Conservation (phyloP, 2,888 invertebrate genomes). For the Dasypolia templi region DNA sequence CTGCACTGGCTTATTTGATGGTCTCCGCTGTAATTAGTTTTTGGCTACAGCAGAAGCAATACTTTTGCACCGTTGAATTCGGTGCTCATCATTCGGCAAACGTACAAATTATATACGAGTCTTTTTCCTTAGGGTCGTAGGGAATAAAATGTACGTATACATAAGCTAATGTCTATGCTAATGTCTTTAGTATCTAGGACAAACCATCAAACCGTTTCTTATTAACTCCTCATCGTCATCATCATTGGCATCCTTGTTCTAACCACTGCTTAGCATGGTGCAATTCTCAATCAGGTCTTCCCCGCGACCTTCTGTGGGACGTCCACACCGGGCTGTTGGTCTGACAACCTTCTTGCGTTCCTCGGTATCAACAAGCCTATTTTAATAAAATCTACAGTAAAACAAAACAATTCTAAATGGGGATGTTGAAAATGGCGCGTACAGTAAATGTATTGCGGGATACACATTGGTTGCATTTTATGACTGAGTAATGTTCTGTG, state of each 20-base stretch:
- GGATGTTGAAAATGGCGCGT: conserved; percentile 23
- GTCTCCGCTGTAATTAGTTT: background rate
- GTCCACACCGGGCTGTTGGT: background rate
- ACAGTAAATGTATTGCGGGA: conserved; percentile 16
- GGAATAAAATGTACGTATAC: background rate
- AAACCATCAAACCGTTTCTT: background rate
- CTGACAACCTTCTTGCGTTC: background rate
- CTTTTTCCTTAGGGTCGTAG: background rate
- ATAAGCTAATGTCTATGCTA: background rate
- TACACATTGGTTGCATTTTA: conserved; percentile 27
- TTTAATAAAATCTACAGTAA: background rate
- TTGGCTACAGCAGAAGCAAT: background rate
- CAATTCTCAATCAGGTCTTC: background rate
- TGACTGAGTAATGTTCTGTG: conserved; percentile 42
- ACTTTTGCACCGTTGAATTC: background rate
- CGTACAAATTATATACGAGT: background rate
- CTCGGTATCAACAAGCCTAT: background rate
- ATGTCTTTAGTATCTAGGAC: background rate
- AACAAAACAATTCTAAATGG: conserved; percentile 16
- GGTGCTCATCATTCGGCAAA: background rate
- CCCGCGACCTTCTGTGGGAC: background rate
- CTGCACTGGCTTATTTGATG: background rate
- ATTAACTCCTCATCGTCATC: background rate
- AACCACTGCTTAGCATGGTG: too few species aligned
- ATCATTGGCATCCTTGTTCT: too few species aligned